Evolutionary conservation across 2,113 vertebrate species (phyloP).

Genomic region (Gymnarchus niloticus): DNA sequence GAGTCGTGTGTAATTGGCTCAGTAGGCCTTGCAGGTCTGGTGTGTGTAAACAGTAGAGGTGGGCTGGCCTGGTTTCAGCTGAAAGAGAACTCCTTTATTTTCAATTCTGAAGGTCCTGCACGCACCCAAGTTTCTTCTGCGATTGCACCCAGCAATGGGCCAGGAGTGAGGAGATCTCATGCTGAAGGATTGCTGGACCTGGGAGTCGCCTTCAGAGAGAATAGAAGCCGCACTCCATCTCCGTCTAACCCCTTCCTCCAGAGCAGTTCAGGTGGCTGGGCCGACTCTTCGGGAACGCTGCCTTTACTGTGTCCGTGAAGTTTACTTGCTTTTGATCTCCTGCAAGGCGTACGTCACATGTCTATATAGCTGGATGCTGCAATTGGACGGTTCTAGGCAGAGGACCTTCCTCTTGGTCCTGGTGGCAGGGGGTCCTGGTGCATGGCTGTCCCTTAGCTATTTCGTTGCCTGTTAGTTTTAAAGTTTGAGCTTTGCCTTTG

Average conservation of each 20-base stretch:
- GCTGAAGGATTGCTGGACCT: conserved; percentile 53
- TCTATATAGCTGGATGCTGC: too few species aligned
- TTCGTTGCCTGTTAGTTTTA: too few species aligned
- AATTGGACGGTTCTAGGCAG: too few species aligned
- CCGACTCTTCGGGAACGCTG: neutral
- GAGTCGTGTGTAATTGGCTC: neutral
- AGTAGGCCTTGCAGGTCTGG: neutral
- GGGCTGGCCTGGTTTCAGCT: too few species aligned
- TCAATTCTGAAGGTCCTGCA: neutral
- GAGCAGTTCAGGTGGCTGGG: conserved; percentile 40
- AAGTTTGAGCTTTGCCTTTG: too few species aligned
- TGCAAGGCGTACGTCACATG: too few species aligned
- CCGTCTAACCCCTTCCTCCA: conserved; percentile 43
- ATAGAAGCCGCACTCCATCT: conserved; percentile 8
- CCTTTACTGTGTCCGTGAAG: too few species aligned
- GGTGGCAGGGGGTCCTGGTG: too few species aligned
- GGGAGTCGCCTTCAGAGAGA: conserved; percentile 54
- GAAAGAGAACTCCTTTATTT: too few species aligned
- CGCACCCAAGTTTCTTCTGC: conserved; percentile 22
- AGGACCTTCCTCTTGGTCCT: too few species aligned
- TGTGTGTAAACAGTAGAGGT: neutral
- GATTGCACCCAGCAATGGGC: neutral
- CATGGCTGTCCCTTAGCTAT: too few species aligned
- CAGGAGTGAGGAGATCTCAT: conserved; percentile 45
- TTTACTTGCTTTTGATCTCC: too few species aligned